These are phyloP conservation scores for Peribatodes rhomboidaria DNA, from an alignment of 2,888 invertebrate genomes.

Conservation along the genomic window DNA sequence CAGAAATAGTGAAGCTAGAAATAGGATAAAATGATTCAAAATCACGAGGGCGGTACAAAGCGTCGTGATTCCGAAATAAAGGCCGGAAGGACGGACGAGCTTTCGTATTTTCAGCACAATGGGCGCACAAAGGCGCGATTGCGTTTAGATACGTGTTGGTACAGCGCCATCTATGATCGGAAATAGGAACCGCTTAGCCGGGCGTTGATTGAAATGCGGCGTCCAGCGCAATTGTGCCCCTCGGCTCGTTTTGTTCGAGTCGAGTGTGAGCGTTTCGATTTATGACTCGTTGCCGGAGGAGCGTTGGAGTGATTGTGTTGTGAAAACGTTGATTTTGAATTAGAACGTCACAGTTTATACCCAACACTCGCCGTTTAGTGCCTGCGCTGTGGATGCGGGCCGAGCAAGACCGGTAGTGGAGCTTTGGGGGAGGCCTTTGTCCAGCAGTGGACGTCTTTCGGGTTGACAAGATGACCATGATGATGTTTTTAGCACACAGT, in stretches of 20 bases:
- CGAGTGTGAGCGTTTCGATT: slow-evolving; percentile 41
- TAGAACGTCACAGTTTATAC: not conserved
- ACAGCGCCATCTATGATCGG: slow-evolving; percentile 78
- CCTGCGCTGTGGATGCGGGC: no score
- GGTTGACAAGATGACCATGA: no score
- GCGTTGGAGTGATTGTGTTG: not conserved
- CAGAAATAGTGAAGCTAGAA: no score
- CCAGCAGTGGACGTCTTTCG: no score
- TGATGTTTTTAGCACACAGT: no score
- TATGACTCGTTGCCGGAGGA: slow-evolving; percentile 30
- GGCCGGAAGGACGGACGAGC: slow-evolving; percentile 67
- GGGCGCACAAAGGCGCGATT: slow-evolving; percentile 69
- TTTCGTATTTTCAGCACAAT: slow-evolving; percentile 64
- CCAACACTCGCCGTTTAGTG: no score
- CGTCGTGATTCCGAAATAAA: slow-evolving; percentile 58
- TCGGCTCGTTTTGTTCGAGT: slow-evolving; percentile 45
- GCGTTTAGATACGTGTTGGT: slow-evolving; percentile 53
- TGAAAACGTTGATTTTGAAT: slow-evolving; percentile 1
- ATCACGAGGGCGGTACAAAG: slow-evolving; percentile 56
- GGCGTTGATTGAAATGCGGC: slow-evolving; percentile 61
- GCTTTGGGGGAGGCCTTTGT: no score
- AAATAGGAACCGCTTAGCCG: slow-evolving; percentile 79
- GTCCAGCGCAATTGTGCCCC: slow-evolving; percentile 39
- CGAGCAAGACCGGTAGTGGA: no score
- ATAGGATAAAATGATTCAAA: slow-evolving; percentile 52